A percentile compares a stretch with the other conserved stretches of the same genome.
These are phyloP conservation scores for Cirrhinus mrigala DNA, from an alignment of 2,797 vertebrate species.

Conservation along the genomic window DNA sequence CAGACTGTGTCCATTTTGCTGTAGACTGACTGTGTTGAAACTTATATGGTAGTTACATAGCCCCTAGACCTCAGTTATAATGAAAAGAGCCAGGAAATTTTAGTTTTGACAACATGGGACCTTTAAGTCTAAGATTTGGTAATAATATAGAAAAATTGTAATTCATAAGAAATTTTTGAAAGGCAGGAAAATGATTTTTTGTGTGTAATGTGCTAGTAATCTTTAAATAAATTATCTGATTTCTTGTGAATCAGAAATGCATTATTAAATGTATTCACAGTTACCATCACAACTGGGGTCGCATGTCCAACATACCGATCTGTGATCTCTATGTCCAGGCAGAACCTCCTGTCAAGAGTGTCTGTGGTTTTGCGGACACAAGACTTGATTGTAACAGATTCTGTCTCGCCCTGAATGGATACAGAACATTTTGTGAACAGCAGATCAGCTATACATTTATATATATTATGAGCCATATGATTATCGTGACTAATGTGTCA, in stretches of 20 bases:
- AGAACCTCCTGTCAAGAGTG: conserved; percentile 91
- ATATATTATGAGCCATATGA: background rate
- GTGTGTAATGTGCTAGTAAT: background rate
- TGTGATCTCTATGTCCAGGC: conserved; percentile 93
- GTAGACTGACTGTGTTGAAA: no score
- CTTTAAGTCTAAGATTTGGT: background rate
- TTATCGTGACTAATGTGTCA: background rate
- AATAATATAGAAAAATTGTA: background rate
- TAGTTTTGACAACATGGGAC: no score
- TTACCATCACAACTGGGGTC: background rate
- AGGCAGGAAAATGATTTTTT: background rate
- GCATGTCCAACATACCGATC: conserved; percentile 83
- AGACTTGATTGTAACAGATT: conserved; percentile 87
- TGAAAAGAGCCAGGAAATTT: no score
- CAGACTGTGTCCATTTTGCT: no score
- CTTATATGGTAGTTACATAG: no score
- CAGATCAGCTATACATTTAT: background rate
- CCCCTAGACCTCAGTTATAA: no score
- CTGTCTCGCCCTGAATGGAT: conserved; percentile 87
- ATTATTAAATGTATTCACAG: background rate
- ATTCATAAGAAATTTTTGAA: background rate
- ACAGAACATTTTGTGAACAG: conserved; percentile 17
- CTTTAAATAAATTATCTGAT: background rate
- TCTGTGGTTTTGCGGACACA: conserved; percentile 90
- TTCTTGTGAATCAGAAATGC: background rate